Percentiles rank a stretch among this genome's conserved stretches.
phyloP scores from a whole-genome alignment of 1,140 invertebrate genomes.

The Anoplophora glabripennis region DNA sequence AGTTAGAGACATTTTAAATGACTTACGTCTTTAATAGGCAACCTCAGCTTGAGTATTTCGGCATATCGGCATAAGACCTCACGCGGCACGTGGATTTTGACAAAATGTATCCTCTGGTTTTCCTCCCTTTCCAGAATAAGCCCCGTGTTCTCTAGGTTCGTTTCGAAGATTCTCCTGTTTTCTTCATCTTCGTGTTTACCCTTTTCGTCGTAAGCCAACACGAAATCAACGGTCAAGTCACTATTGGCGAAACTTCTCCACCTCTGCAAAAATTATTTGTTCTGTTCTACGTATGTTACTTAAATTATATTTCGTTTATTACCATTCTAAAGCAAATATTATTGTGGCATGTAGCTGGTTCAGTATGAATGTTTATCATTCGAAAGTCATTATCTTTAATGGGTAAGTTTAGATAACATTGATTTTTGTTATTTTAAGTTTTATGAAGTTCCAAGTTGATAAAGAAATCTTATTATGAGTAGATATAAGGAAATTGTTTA shows the following conservation, averaged over 20 bases:
- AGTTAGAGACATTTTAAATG: no score
- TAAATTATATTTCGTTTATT: background rate
- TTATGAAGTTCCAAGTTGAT: no score
- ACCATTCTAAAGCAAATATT: no score
- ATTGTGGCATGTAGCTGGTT: no score
- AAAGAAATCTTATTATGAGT: no score
- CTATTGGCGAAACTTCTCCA: slow-evolving; percentile 46
- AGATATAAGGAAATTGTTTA: no score
- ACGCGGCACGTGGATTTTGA: slow-evolving; percentile 76
- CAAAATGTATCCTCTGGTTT: slow-evolving; percentile 59
- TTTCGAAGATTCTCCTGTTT: slow-evolving; percentile 58
- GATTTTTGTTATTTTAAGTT: no score
- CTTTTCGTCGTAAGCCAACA: slow-evolving; percentile 60
- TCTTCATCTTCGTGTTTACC: slow-evolving; percentile 47
- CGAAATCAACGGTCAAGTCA: slow-evolving; percentile 60
- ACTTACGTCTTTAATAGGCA: slow-evolving; percentile 77
- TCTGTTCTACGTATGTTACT: background rate
- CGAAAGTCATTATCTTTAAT: no score
- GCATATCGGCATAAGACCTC: slow-evolving; percentile 79
- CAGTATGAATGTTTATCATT: no score
- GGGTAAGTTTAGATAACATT: no score
- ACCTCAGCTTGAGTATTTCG: slow-evolving; percentile 83
- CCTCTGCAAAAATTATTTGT: slow-evolving; percentile 33
- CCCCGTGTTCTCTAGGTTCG: slow-evolving; percentile 59
- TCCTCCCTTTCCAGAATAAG: slow-evolving; percentile 61